Evolutionary conservation across 1,140 invertebrate genomes (phyloP), one percentile per base, ranked within the genome.

Genomic region (Ostrea edulis): DNA sequence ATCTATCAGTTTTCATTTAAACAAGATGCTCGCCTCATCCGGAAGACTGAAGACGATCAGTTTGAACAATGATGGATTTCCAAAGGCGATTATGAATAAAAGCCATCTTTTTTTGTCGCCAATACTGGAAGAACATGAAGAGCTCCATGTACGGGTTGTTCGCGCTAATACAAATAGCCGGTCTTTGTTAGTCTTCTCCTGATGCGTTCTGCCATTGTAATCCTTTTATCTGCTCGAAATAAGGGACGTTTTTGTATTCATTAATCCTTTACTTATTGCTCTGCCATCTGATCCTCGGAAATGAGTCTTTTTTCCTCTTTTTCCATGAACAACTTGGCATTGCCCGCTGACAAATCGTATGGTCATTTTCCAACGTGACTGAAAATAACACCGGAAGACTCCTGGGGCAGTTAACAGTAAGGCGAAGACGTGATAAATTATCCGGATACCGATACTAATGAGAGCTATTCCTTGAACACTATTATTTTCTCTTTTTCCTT

Each of bases 171-270:
- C 68, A 77, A 77, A 77, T 77, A 77, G 68, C 68, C 25, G 14
- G 68, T 29, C 68, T 77, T 77, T 77, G 68, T 29, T 12, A 77
- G 68, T 77, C 68, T 77, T 77, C 68, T 35, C 25, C 25, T 25
- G 68, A 77, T 77, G 68, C 68, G 68, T 77, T 77, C 68, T 77
- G 68, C 68, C 68, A 77, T 77, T 77, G 68, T 77, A 77, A 77
- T 77, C 68, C 68, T 77, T 77, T 77, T 77, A 77, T 77, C 68
- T 77, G 68, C 68, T 77, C 68, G 68, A 25, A 77, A 77, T 77
- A 77, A 77, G 68, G 68, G 68, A 77, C 29, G 68, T 77, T 77
- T 77, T 77, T 77, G 68, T 77, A 77, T 77, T 77, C 68, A 29
- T 77, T 77, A 77, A 77, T 77, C 68, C 68, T 77, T 77, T 77